phyloP scores from a whole-genome alignment of 2,797 vertebrate species.

The Sebastes taczanowskii region DNA sequence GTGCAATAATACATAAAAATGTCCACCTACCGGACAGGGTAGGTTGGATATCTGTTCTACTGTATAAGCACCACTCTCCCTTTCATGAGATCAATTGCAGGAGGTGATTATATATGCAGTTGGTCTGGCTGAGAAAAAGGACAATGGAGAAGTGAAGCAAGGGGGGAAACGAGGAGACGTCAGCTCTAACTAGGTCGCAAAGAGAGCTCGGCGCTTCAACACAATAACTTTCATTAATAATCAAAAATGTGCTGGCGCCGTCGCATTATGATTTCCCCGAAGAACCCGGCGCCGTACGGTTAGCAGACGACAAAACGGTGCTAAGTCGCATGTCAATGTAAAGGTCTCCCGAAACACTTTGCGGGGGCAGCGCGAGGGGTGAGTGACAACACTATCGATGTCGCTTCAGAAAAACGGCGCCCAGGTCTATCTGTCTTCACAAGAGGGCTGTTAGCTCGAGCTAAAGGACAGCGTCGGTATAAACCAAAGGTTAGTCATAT shows the following conservation, averaged over 20 bases:
- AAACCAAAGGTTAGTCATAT: slow-evolving; percentile 25
- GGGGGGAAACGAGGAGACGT: slow-evolving; percentile 4
- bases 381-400: slow-evolving; percentile 34
- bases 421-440: slow-evolving; percentile 30
- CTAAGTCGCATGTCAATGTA: slow-evolving; percentile 50
- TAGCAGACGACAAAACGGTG: slow-evolving; percentile 27
- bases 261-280: slow-evolving; percentile 27
- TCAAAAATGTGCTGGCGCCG: slow-evolving; percentile 21
- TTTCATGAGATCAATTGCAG: slow-evolving; percentile 49
- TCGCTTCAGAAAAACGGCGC: slow-evolving; percentile 30
- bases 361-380: background rate
- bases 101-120: slow-evolving; percentile 48
- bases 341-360: background rate
- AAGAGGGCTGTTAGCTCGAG: slow-evolving; percentile 13
- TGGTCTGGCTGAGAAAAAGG: background rate
- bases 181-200: slow-evolving; percentile 36
- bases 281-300: background rate
- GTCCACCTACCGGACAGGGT: slow-evolving; percentile 19
- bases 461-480: slow-evolving; percentile 19
- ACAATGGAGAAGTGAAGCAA: slow-evolving; percentile 5
- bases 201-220: background rate
- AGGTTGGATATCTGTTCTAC: slow-evolving; percentile 41
- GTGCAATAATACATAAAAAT: slow-evolving; percentile 57
- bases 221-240: slow-evolving; percentile 43
- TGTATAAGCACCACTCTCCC: slow-evolving; percentile 4